Evolutionary conservation across 1,140 invertebrate genomes (phyloP).

Genomic region (Polyergus mexicanus): DNA sequence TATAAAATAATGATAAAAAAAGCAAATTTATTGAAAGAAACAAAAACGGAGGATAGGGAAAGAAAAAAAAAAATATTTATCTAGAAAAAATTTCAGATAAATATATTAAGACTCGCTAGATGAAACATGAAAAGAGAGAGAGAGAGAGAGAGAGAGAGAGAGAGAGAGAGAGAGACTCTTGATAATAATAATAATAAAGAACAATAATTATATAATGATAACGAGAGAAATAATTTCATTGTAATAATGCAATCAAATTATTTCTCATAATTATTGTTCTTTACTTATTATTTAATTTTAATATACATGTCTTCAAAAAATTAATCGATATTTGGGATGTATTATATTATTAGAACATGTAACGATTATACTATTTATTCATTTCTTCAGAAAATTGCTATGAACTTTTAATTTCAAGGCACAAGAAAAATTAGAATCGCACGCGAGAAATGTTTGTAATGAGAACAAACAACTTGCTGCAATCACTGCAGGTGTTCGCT

Average conservation of each 20-base stretch:
- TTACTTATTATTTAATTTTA: conserved; percentile 7
- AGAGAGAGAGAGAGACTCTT: neutral
- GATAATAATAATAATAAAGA: neutral
- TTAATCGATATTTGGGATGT: neutral
- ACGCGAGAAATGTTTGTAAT: conserved; percentile 10
- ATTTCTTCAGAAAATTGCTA: neutral
- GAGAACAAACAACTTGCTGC: conserved; percentile 22
- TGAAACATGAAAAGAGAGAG: neutral
- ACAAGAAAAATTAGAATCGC: conserved; percentile 21
- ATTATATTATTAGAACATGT: neutral
- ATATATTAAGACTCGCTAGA: conserved; percentile 3
- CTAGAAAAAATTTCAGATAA: neutral
- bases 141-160: neutral
- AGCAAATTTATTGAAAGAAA: neutral
- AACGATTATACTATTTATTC: neutral
- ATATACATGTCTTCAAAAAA: conserved; percentile 1
- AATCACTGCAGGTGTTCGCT: neutral
- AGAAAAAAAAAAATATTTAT: neutral
- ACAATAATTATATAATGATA: neutral
- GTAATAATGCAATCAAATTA: too few species aligned
- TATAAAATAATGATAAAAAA: conserved; percentile 11
- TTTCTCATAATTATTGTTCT: too few species aligned
- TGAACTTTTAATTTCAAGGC: conserved; percentile 8
- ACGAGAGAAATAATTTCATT: neutral
- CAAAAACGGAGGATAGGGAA: neutral